Evolutionary conservation across 2,113 vertebrate genomes (phyloP).

Genomic region (Dromaius novaehollandiae): DNA sequence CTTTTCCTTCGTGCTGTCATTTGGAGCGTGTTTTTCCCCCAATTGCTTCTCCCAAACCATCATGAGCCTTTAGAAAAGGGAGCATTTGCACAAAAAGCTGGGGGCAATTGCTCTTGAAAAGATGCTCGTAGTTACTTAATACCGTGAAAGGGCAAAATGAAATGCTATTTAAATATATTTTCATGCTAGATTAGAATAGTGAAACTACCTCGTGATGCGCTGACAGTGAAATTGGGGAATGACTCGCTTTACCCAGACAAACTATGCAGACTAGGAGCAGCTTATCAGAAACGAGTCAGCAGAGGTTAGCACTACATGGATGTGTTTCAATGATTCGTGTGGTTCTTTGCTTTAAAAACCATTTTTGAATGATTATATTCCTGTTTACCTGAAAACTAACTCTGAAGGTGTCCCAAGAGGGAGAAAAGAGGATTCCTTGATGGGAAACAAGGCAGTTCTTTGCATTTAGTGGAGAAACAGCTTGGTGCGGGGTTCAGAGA

Average conservation of each 20-base stretch:
- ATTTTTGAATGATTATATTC: neutral
- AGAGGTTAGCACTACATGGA: neutral
- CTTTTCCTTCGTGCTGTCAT: constrained; percentile 43
- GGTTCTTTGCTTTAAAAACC: neutral
- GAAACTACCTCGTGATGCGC: neutral
- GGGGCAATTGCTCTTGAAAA: constrained; percentile 44
- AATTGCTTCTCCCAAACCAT: constrained; percentile 18
- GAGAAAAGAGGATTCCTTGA: neutral
- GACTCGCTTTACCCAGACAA: constrained; percentile 62
- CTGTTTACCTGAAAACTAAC: neutral
- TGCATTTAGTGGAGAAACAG: neutral
- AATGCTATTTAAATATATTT: constrained; percentile 70
- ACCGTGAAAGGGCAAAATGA: constrained; percentile 61
- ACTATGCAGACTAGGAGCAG: neutral
- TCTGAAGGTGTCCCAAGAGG: neutral
- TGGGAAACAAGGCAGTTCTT: neutral
- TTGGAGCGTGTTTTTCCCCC: constrained; percentile 5
- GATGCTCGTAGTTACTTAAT: constrained; percentile 46
- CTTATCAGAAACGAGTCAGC: neutral
- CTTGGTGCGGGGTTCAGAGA: neutral
- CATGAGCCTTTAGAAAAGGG: constrained; percentile 31
- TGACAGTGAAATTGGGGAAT: constrained; percentile 24
- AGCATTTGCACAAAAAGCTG: constrained; percentile 56
- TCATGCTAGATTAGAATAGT: constrained; percentile 60
- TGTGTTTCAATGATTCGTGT: neutral